Evolutionary conservation across 2,113 vertebrate species (phyloP).

Genomic region (Nestor notabilis): DNA sequence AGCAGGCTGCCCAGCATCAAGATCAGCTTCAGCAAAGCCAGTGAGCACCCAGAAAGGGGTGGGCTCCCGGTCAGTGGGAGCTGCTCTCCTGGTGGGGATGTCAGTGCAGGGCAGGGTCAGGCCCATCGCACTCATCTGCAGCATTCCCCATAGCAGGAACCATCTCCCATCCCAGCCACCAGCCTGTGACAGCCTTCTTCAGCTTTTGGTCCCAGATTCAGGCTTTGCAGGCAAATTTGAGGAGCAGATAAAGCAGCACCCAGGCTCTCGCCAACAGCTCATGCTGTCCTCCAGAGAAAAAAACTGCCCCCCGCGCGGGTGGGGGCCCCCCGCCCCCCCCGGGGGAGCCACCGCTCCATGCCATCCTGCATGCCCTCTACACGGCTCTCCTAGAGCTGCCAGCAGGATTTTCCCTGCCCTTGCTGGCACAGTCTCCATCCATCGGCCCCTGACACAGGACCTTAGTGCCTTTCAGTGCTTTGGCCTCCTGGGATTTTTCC

Average conservation of each 20-base stretch:
- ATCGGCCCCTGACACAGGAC: neutral
- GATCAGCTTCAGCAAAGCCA: neutral
- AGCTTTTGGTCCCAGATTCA: neutral
- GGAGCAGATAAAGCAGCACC: neutral
- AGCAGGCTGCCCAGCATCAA: neutral
- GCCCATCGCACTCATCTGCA: neutral
- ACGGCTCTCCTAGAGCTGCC: neutral
- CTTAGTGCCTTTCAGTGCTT: neutral
- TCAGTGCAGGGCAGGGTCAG: neutral
- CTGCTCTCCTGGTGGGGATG: accelerated
- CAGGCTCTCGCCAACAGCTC: neutral
- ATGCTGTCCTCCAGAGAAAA: neutral
- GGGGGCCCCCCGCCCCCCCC: no score
- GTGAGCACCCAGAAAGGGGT: accelerated
- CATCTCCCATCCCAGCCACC: neutral
- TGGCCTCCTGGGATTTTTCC: neutral
- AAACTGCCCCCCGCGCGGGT: no score
- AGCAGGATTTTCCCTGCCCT: neutral
- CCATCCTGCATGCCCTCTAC: neutral
- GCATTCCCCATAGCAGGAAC: neutral
- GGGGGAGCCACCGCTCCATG: neutral
- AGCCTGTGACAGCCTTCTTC: neutral
- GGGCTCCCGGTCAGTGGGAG: accelerated
- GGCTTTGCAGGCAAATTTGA: neutral
- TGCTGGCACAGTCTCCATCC: neutral